Evolutionary conservation across 1,140 invertebrate species (phyloP).

Genomic region (Lineus longissimus): DNA sequence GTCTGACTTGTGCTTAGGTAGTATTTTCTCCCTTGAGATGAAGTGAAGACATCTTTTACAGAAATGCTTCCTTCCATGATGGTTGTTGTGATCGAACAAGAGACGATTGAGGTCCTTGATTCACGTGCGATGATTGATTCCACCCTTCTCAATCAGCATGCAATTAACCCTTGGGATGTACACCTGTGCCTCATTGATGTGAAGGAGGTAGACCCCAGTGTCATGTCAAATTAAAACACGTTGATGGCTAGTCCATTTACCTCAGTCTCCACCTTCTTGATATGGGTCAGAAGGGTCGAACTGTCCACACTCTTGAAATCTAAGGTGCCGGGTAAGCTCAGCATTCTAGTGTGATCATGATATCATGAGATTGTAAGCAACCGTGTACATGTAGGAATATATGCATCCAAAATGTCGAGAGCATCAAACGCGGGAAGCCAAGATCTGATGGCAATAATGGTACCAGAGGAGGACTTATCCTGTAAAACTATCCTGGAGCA

Average conservation of each 20-base stretch:
- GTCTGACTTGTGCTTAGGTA: conserved; percentile 22
- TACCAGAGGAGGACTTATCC: too few species aligned
- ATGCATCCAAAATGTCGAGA: too few species aligned
- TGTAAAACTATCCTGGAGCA: too few species aligned
- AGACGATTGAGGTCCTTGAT: conserved; percentile 16
- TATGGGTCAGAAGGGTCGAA: conserved; percentile 12
- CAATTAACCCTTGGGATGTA: conserved; percentile 3
- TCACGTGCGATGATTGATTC: conserved; percentile 9
- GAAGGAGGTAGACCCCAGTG: neutral
- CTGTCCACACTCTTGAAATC: conserved; percentile 12
- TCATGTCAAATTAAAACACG: conserved; percentile 7
- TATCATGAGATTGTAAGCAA: too few species aligned
- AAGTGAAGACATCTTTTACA: conserved; percentile 21
- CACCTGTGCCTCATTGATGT: too few species aligned
- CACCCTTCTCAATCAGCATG: neutral
- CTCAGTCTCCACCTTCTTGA: conserved; percentile 8
- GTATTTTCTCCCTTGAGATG: conserved; percentile 11
- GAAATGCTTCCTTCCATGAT: conserved; percentile 15
- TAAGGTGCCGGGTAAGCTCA: too few species aligned
- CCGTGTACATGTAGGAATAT: too few species aligned
- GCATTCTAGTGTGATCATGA: too few species aligned
- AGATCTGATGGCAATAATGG: too few species aligned
- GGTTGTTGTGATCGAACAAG: conserved; percentile 3
- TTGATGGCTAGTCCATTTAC: conserved; percentile 11
- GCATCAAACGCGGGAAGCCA: too few species aligned